Conservation (phyloP, 2,113 vertebrate genomes). For the Oryzias javanicus region DNA sequence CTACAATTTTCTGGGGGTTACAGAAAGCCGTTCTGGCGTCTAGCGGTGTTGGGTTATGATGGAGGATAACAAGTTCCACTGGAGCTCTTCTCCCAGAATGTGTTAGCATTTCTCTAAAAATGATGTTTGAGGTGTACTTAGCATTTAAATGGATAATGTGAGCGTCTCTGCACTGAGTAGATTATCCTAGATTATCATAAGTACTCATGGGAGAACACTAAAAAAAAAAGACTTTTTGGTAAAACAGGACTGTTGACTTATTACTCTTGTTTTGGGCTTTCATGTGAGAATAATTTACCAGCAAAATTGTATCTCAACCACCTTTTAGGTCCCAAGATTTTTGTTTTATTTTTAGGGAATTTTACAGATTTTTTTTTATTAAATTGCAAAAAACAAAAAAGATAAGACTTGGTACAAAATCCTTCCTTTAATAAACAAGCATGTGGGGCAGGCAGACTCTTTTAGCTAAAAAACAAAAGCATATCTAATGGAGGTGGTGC, state of each 20-base stretch:
- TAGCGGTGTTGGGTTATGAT: constrained; percentile 38
- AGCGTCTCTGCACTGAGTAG: constrained; percentile 50
- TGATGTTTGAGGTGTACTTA: constrained; percentile 53
- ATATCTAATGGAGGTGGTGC: constrained; percentile 22
- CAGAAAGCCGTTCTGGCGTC: constrained; percentile 38
- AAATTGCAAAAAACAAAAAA: too few relatives aligned
- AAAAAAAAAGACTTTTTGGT: constrained; percentile 30
- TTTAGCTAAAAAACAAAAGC: too few relatives aligned
- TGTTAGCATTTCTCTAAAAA: constrained; percentile 56
- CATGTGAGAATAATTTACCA: constrained; percentile 1
- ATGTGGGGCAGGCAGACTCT: too few relatives aligned
- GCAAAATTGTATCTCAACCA: not conserved
- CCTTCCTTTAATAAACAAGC: too few relatives aligned
- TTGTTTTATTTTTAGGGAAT: too few relatives aligned
- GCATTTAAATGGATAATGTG: constrained; percentile 55
- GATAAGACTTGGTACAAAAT: too few relatives aligned
- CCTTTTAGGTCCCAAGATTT: too few relatives aligned
- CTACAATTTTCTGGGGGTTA: constrained; percentile 52
- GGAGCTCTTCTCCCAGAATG: constrained; percentile 50
- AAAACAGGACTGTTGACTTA: constrained; percentile 10
- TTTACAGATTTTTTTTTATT: too few relatives aligned
- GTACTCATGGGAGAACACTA: constrained; percentile 30
- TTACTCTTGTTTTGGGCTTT: constrained; percentile 6
- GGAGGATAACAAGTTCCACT: constrained; percentile 53
- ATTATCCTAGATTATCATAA: constrained; percentile 62